Evolutionary conservation across 92 coral and sea anemone species (phyloP).

Genomic region (Micromussa lordhowensis): DNA sequence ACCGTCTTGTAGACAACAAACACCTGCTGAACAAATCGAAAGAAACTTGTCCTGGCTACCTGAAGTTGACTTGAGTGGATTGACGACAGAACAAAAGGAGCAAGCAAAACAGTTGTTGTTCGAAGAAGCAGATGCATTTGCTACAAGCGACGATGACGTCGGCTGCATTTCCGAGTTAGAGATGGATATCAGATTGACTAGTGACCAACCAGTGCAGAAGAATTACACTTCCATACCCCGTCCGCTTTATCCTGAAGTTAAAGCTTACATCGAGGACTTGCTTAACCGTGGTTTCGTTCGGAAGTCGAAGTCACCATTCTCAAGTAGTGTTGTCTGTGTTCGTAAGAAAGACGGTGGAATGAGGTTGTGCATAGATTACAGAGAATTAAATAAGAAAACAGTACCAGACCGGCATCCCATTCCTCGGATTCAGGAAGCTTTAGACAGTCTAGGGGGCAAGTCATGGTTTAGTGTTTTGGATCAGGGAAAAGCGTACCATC

Average conservation of each 20-base stretch:
- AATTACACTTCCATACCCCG: conserved; percentile 56
- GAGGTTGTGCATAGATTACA: too few species aligned
- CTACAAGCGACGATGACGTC: too few species aligned
- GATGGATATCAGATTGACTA: conserved; percentile 7
- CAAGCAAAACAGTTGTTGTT: neutral
- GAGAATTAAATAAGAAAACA: too few species aligned
- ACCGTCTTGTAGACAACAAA: neutral
- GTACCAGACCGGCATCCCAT: too few species aligned
- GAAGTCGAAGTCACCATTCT: conserved; percentile 40
- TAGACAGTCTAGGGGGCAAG: too few species aligned
- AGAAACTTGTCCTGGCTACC: neutral
- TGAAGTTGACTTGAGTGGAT: neutral
- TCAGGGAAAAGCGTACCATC: conserved; percentile 63
- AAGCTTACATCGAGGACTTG: conserved; percentile 45
- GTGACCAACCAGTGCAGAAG: conserved; percentile 60
- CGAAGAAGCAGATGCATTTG: conserved; percentile 10
- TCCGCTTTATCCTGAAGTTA: too few species aligned
- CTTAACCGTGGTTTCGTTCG: conserved; percentile 30
- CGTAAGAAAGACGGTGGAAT: too few species aligned
- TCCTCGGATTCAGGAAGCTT: too few species aligned
- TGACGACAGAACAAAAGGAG: conserved; percentile 21
- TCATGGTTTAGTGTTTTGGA: conserved; percentile 63
- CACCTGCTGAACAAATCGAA: neutral
- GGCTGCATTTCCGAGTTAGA: neutral
- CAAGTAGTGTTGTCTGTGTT: too few species aligned